Base-by-base conservation (phyloP, 2,113 vertebrate genomes). In the Platycercus adscitus region DNA sequence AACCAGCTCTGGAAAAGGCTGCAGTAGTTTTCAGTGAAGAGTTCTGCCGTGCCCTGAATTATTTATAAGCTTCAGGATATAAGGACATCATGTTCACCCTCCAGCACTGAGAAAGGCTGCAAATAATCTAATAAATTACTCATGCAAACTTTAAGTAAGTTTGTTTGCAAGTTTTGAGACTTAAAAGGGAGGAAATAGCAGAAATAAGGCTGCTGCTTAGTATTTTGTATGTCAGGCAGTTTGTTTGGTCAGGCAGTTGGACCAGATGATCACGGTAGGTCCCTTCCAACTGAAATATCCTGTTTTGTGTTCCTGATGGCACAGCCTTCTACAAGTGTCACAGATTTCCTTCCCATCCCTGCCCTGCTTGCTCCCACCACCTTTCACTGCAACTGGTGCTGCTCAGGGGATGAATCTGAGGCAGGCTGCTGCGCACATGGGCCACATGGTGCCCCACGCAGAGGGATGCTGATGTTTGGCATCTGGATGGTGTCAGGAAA, bases 1-100 rank as follows among this genome's bases (percentile, higher is more conserved):
- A 85, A 52, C 79, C 35, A 41, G 39, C 76, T 64, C 44, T 96
- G 68, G 35, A 69, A 91, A 79, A 85, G 35, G 47, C 49, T 68
- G 20, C 35, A 37, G 23, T 55, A 24, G 43, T 43, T 55, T 50
- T 46, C 68, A 31, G 8, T 37, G 50, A 68, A 58, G 33, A 68
- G 16, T 76, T 91, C 47, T 79, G 56, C 76, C 24, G 3, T 65
- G 39, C 35, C 16, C 43, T 79, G 72, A 53, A 81, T 91, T 82
- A 47, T 71, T 89, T 76, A 47, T 50, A 56, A 52, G 18, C 33
- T 33, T 58, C 43, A 89, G 61, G 37, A 53, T 70, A 8, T 24
- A 41, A 63, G 37, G 79, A 43, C 26, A 64, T 43, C 1, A 0
- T 43, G 21, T 72, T 81, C 39, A 72, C 35, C 26, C 33, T 85